Percentiles rank a stretch among this genome's conserved stretches.
phyloP scores from a whole-genome alignment of 2,888 invertebrate genomes.

The Pachliopta kotzebuea region DNA sequence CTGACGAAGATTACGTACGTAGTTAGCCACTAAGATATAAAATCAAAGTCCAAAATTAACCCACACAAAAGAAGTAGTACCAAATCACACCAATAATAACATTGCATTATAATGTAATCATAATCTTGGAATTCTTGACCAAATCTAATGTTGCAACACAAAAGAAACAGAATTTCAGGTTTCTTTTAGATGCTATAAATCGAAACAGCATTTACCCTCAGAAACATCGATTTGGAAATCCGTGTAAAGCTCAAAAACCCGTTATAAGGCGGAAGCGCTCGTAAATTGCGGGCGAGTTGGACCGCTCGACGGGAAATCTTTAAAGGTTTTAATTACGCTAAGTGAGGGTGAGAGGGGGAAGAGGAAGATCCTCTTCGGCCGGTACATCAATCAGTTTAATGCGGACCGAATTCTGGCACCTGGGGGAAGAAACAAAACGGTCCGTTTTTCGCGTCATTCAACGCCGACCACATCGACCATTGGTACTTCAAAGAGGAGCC shows the following conservation, averaged over 20 bases:
- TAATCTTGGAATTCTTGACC: too few species aligned
- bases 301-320: conserved; percentile 58
- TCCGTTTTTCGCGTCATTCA: conserved; percentile 51
- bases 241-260: neutral
- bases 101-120: too few species aligned
- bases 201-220: neutral
- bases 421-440: conserved; percentile 38
- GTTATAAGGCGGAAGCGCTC: conserved; percentile 39
- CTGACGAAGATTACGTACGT: too few species aligned
- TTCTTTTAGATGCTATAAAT: too few species aligned
- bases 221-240: conserved; percentile 7
- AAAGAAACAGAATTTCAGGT: too few species aligned
- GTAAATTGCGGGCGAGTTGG: conserved; percentile 49
- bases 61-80: too few species aligned
- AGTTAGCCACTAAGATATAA: too few species aligned
- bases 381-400: conserved; percentile 70
- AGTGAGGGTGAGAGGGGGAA: conserved; percentile 44
- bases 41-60: too few species aligned
- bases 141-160: too few species aligned
- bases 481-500: neutral
- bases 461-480: conserved; percentile 37
- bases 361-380: conserved; percentile 34
- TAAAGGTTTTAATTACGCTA: conserved; percentile 74
- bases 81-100: too few species aligned
- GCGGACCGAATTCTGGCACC: conserved; percentile 39